These are phyloP conservation scores for Pherbina coryleti DNA, from an alignment of 2,888 invertebrate species.

Conservation along the genomic window DNA sequence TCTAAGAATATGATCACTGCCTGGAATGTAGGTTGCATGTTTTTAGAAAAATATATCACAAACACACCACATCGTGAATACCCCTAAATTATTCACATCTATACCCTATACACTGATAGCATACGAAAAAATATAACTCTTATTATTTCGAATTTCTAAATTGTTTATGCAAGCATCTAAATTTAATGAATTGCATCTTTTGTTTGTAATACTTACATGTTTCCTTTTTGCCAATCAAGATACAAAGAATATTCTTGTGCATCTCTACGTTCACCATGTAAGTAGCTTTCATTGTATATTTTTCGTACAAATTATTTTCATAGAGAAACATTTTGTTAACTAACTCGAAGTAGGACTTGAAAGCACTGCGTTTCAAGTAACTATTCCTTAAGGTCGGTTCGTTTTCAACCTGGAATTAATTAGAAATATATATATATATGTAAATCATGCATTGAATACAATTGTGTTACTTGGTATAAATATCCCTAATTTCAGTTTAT, in stretches of 20 bases:
- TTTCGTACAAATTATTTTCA: constrained; percentile 79
- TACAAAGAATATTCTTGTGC: constrained; percentile 77
- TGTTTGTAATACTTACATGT: constrained; percentile 52
- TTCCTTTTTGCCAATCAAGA: constrained; percentile 69
- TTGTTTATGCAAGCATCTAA: no score
- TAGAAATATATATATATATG: background rate
- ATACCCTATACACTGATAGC: no score
- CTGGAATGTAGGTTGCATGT: no score
- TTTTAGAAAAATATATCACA: no score
- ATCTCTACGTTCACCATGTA: constrained; percentile 77
- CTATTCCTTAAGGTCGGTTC: constrained; percentile 73
- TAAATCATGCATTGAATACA: background rate
- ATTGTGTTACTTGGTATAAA: no score
- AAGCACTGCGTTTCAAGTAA: constrained; percentile 81
- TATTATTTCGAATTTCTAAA: no score
- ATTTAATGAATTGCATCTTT: no score
- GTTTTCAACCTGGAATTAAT: constrained; percentile 58
- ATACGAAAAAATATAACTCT: no score
- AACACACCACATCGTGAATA: no score
- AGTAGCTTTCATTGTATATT: constrained; percentile 78
- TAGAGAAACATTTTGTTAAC: constrained; percentile 82
- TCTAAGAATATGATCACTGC: no score
- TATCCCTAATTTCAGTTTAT: no score
- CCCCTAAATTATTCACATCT: no score
- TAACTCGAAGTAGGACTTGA: constrained; percentile 82